phyloP scores from a whole-genome alignment of 2,888 invertebrate species.

The Agonopterix heracliana region DNA sequence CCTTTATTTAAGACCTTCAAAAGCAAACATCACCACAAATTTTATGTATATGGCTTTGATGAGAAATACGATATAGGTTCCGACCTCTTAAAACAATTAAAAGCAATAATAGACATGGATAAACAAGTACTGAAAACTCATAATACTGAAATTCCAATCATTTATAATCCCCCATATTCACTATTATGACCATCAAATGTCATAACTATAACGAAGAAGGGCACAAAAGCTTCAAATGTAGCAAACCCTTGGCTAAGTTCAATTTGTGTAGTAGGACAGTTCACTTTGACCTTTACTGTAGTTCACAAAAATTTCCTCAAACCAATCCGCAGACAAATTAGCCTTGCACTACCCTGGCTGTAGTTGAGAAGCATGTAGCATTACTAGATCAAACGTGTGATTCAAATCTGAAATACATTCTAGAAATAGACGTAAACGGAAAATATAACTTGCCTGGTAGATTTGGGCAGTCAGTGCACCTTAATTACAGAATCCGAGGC shows the following conservation, averaged over 20 bases:
- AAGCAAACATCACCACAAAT: no score
- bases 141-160: no score
- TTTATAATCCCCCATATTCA: no score
- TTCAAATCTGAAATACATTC: not conserved
- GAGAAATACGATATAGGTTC: no score
- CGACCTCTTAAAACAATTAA: no score
- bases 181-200: no score
- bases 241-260: slow-evolving; percentile 3
- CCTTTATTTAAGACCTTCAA: no score
- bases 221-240: slow-evolving; percentile 6
- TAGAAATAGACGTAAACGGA: not conserved
- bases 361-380: not conserved
- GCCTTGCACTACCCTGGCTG: not conserved
- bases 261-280: not conserved
- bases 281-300: not conserved
- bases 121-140: no score
- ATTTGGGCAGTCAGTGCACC: slow-evolving; percentile 7
- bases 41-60: no score
- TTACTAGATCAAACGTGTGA: not conserved
- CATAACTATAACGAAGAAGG: slow-evolving; percentile 9
- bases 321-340: not conserved
- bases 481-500: slow-evolving; percentile 2
- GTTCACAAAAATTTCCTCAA: not conserved
- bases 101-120: no score
- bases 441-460: not conserved